Base-by-base conservation (phyloP, 1,140 invertebrate genomes). In the Calosoma granatense region DNA sequence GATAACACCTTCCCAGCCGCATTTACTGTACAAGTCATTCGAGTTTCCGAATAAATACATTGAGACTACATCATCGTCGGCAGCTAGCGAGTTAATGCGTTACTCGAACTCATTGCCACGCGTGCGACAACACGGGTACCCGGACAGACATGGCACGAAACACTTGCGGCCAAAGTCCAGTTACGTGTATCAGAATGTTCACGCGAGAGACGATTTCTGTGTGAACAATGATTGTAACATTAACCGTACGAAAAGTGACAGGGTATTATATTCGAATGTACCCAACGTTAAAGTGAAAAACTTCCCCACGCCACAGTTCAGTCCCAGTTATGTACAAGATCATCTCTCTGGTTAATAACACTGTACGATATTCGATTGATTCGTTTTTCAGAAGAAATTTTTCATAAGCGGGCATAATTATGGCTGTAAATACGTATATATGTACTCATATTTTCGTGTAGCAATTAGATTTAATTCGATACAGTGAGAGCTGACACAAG, bases 301-400 rank as follows among this genome's bases (percentile, higher is more conserved):
- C 30, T 70, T 67, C 58, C 70, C 70, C 0, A 67, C 53, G 23
- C 65, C 67, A 1, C 65, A 70, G 30, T 71, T 69, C 60, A 71
- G 65, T 63, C 64, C 60, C 17, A 64, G 66, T 57, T 71, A 69
- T 56, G 66, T 71, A 22, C 70, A 71, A 55, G 64, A 67, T 57
- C 61, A 61, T 65, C 62, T 65, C 14, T 30, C 14, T 30, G 6
- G 14, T 30, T 6, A 30, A 6, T 30, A 30, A 30, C n/a, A n/a
- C n/a, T n/a, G n/a, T n/a, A n/a, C n/a, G n/a, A n/a, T n/a, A n/a
- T n/a, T n/a, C n/a, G n/a, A n/a, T n/a, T n/a, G n/a, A n/a, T n/a
- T n/a, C n/a, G n/a, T n/a, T n/a, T n/a, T n/a, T n/a, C n/a, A n/a
- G n/a, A n/a, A n/a, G n/a, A n/a, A n/a, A n/a, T n/a, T n/a, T n/a